These are phyloP conservation scores for Scopus umbretta DNA, from an alignment of 2,113 vertebrate species.

Conservation along the genomic window DNA sequence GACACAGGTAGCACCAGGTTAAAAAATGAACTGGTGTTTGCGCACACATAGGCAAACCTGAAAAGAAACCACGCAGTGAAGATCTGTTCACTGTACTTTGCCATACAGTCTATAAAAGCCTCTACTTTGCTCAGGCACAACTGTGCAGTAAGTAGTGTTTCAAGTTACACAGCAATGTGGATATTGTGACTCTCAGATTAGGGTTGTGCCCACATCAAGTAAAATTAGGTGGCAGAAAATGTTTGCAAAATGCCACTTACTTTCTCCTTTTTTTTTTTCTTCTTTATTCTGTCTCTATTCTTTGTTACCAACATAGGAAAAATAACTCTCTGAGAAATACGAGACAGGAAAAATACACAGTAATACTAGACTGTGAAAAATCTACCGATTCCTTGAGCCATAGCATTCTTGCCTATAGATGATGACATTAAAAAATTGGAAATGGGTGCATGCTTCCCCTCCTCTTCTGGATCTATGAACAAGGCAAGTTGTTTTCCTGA, in stretches of 20 bases:
- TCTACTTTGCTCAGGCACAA: slow-evolving; percentile 12
- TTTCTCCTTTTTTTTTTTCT: not conserved
- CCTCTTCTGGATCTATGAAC: slow-evolving; percentile 48
- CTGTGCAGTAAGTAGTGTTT: slow-evolving; percentile 19
- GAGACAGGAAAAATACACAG: slow-evolving; percentile 14
- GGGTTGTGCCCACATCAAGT: slow-evolving; percentile 43
- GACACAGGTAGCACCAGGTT: not conserved
- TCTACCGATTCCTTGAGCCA: slow-evolving; percentile 23
- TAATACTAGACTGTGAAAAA: slow-evolving; percentile 57
- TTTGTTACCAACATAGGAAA: slow-evolving; percentile 42
- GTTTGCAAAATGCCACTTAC: not conserved
- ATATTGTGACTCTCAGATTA: slow-evolving; percentile 52
- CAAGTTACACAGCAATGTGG: slow-evolving; percentile 38
- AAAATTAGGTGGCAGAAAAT: slow-evolving; percentile 56
- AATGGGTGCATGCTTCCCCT: slow-evolving; percentile 39
- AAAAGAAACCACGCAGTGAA: not conserved
- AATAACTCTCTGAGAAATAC: slow-evolving; percentile 23
- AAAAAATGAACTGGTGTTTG: not conserved
- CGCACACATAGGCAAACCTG: not conserved
- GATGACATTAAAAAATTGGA: slow-evolving; percentile 60
- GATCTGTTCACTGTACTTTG: not conserved
- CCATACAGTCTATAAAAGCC: not conserved
- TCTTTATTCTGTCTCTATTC: not conserved
- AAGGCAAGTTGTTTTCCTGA: slow-evolving; percentile 63
- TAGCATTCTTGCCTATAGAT: slow-evolving; percentile 45